These are phyloP conservation scores for Cantharis rufa DNA, from an alignment of 2,888 invertebrate species.

Conservation along the genomic window DNA sequence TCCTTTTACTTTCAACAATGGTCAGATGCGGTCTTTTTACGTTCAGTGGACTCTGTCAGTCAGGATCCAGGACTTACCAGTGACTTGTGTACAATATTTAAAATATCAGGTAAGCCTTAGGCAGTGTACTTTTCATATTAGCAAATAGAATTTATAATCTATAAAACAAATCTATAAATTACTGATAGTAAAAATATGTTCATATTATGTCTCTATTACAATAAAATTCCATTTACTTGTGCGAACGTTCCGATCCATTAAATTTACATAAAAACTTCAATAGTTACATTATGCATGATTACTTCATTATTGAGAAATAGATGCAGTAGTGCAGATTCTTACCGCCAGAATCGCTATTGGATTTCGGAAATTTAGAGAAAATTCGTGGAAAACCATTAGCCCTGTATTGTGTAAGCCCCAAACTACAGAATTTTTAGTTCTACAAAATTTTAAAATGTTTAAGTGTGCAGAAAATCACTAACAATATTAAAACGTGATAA, in stretches of 20 bases:
- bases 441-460: background rate
- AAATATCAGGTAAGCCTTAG: conserved; percentile 3
- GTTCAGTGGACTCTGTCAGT: conserved; percentile 44
- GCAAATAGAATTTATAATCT: background rate
- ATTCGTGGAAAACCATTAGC: background rate
- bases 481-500: background rate
- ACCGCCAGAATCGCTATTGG: background rate
- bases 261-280: background rate
- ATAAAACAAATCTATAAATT: background rate
- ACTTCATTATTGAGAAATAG: background rate
- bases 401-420: too few species aligned
- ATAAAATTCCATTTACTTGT: background rate
- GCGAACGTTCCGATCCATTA: background rate
- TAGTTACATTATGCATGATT: background rate
- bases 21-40: conserved; percentile 31
- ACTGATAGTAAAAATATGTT: background rate
- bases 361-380: background rate
- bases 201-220: background rate
- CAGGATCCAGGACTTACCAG: conserved; percentile 27
- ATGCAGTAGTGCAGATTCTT: background rate
- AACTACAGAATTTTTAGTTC: too few species aligned
- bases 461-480: background rate
- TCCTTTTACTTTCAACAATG: conserved; percentile 50
- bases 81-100: conserved; percentile 12
- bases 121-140: background rate